Conservation (phyloP, 2,888 invertebrate species). For the Pelosia muscerda region DNA sequence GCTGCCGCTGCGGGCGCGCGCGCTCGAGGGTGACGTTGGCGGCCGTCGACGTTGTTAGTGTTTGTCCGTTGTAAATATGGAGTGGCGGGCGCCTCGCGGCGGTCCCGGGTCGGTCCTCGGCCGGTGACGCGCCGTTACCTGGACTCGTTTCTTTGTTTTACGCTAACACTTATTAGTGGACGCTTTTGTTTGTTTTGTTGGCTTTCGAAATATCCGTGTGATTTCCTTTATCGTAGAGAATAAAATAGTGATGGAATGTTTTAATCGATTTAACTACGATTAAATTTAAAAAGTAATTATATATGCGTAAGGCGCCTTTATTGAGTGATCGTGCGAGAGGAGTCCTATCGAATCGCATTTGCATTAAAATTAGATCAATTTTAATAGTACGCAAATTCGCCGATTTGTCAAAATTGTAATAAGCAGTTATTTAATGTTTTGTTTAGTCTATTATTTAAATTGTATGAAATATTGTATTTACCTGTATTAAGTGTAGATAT, state of each 20-base stretch:
- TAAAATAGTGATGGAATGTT: constrained; percentile 83
- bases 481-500: constrained; percentile 52
- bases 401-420: constrained; percentile 43
- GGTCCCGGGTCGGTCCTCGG: constrained; percentile 42
- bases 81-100: constrained; percentile 54
- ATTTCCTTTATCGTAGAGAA: constrained; percentile 77
- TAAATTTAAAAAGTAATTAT: constrained; percentile 49
- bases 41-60: constrained; percentile 58
- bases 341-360: constrained; percentile 47
- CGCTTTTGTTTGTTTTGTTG: constrained; percentile 83
- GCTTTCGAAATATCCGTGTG: constrained; percentile 85
- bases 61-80: constrained; percentile 63
- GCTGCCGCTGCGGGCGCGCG: constrained; percentile 52
- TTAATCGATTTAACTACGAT: constrained; percentile 70
- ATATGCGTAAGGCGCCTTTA: constrained; percentile 44
- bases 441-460: constrained; percentile 28
- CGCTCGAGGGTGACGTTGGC: constrained; percentile 49
- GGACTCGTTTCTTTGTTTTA: constrained; percentile 72
- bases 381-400: constrained; percentile 34
- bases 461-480: constrained; percentile 48
- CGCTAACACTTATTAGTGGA: constrained; percentile 80
- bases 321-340: constrained; percentile 47
- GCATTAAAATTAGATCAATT: constrained; percentile 47
- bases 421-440: constrained; percentile 26
- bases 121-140: constrained; percentile 55